These are phyloP conservation scores for Ditylenchus weischeri DNA, from an alignment of 2,888 invertebrate genomes.

Conservation along the genomic window DNA sequence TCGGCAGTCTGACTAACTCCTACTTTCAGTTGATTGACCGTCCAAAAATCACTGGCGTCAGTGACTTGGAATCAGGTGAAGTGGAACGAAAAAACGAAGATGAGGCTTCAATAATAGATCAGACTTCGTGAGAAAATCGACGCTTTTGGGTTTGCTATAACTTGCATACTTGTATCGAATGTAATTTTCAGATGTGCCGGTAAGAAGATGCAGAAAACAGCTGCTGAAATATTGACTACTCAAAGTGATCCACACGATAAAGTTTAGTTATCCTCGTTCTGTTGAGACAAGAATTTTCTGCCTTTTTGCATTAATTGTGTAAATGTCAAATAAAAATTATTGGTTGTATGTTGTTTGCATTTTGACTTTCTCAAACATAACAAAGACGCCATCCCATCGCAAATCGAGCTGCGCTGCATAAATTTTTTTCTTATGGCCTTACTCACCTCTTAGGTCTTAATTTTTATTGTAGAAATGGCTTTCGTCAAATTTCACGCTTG, in stretches of 20 bases:
- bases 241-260: neutral
- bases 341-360: too few species aligned
- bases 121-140: conserved; percentile 42
- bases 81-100: conserved; percentile 7
- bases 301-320: neutral
- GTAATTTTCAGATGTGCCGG: neutral
- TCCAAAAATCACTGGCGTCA: conserved; percentile 15
- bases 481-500: too few species aligned
- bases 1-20: neutral
- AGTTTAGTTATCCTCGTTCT: neutral
- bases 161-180: neutral
- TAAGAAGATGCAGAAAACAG: neutral
- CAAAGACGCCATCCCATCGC: too few species aligned
- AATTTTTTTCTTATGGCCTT: too few species aligned
- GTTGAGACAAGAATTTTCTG: neutral
- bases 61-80: neutral
- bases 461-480: too few species aligned
- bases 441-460: too few species aligned
- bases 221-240: neutral
- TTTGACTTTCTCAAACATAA: too few species aligned
- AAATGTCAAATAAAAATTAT: too few species aligned
- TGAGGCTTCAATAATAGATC: conserved; percentile 29
- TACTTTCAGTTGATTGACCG: conserved; percentile 23
- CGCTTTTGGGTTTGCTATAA: conserved; percentile 35
- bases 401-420: too few species aligned